Conservation (phyloP, 2,888 invertebrate species). For the Stomorhina lunata region DNA sequence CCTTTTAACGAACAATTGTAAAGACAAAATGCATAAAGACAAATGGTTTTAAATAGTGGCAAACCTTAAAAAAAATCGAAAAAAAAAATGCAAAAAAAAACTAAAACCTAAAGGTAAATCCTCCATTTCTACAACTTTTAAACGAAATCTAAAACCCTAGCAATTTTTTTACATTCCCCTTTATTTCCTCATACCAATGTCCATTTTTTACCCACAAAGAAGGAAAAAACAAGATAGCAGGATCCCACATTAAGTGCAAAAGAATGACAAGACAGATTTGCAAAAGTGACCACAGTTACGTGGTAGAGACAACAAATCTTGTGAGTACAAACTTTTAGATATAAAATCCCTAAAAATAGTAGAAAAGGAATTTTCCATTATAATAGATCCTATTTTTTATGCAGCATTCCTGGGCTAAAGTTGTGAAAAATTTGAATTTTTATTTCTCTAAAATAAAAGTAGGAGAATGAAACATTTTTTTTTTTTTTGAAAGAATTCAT, state of each 20-base stretch:
- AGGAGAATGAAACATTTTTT: background rate
- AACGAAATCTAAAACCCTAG: background rate
- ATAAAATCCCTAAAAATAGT: background rate
- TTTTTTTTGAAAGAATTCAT: constrained; percentile 23
- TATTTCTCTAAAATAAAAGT: background rate
- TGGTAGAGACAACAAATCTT: constrained; percentile 58
- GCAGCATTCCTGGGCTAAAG: background rate
- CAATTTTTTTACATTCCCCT: background rate
- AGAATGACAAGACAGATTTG: constrained; percentile 65
- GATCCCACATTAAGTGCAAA: constrained; percentile 51
- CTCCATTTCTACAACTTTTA: constrained; percentile 30
- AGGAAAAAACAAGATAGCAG: constrained; percentile 1
- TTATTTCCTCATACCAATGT: constrained; percentile 4
- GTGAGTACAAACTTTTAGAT: background rate
- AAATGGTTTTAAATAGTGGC: constrained; percentile 55
- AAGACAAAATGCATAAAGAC: constrained; percentile 58
- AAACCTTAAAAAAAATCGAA: constrained; percentile 1
- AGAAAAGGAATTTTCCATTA: constrained; percentile 3
- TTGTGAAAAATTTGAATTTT: constrained; percentile 28
- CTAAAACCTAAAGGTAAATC: constrained; percentile 40
- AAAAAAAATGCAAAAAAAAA: constrained; percentile 6
- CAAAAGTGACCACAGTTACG: constrained; percentile 66
- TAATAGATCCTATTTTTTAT: background rate
- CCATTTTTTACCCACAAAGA: background rate
- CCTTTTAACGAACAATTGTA: background rate